These are phyloP conservation scores for Chaetops frenatus DNA, from an alignment of 2,113 vertebrate species.

Conservation along the genomic window DNA sequence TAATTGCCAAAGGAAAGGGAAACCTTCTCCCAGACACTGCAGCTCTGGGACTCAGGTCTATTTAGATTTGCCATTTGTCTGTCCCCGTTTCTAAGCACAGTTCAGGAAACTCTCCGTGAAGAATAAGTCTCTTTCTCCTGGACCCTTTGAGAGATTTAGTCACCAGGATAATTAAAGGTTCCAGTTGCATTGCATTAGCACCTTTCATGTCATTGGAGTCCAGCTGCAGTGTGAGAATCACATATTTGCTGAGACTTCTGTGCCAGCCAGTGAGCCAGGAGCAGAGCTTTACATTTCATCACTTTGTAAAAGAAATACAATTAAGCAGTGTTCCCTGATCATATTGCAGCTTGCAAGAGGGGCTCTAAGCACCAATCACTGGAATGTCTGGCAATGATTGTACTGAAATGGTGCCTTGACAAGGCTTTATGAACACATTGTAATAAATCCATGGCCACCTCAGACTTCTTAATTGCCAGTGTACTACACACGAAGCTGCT, in stretches of 20 bases:
- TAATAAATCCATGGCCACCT: neutral
- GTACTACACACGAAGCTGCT: neutral
- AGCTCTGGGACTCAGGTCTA: neutral
- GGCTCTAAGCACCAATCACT: neutral
- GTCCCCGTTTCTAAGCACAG: neutral
- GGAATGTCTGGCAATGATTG: neutral
- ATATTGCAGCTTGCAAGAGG: neutral
- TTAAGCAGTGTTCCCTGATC: constrained; percentile 32
- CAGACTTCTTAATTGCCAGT: neutral
- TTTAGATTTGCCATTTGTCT: neutral
- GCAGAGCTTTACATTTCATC: constrained; percentile 48
- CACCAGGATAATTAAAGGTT: constrained; percentile 59
- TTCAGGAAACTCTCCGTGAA: neutral
- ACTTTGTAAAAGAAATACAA: constrained; percentile 44
- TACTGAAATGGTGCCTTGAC: neutral
- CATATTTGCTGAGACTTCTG: constrained; percentile 38
- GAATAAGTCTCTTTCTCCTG: constrained; percentile 18
- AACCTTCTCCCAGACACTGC: neutral
- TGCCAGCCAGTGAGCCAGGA: neutral
- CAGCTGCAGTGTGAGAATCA: constrained; percentile 48
- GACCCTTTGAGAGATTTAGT: constrained; percentile 47
- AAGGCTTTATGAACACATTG: neutral
- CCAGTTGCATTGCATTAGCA: constrained; percentile 59
- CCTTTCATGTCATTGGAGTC: constrained; percentile 53
- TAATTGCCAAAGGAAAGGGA: neutral